Evolutionary conservation across 2,888 invertebrate species (phyloP).

Genomic region (Spilarctia lutea): DNA sequence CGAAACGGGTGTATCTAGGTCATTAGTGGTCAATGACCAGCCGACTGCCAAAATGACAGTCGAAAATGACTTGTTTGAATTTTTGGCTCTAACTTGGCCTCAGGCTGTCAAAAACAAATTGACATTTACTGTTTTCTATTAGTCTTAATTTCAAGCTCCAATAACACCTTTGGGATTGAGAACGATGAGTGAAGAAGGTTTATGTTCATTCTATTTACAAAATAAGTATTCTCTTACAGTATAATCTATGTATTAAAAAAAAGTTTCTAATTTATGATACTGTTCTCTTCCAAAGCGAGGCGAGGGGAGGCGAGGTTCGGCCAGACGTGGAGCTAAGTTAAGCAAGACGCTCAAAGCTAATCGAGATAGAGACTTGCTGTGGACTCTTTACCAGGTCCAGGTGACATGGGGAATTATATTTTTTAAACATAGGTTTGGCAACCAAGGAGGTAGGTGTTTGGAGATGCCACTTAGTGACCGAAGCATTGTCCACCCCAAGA

Average conservation of each 20-base stretch:
- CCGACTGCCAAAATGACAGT: slow-evolving; percentile 22
- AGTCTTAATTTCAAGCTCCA: slow-evolving; percentile 18
- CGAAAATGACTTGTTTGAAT: slow-evolving; percentile 27
- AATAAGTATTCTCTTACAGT: neutral
- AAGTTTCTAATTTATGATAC: neutral
- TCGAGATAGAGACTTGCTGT: no score
- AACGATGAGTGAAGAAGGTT: slow-evolving; percentile 4
- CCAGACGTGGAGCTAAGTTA: no score
- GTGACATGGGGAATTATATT: no score
- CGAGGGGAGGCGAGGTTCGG: no score
- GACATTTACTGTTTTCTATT: slow-evolving; percentile 22
- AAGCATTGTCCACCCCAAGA: no score
- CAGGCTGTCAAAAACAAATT: slow-evolving; percentile 17
- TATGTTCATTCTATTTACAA: neutral
- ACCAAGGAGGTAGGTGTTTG: no score
- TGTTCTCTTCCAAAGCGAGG: no score
- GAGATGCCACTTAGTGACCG: no score
- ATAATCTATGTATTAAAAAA: no score
- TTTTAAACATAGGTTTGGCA: no score
- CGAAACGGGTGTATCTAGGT: slow-evolving; percentile 26
- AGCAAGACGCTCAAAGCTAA: no score
- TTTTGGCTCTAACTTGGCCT: slow-evolving; percentile 15
- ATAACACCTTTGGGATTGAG: slow-evolving; percentile 6
- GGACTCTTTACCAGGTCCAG: no score
- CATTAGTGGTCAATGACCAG: slow-evolving; percentile 27